These are phyloP conservation scores for Dryoscopus gambensis DNA, from an alignment of 2,113 vertebrate genomes.

Conservation along the genomic window DNA sequence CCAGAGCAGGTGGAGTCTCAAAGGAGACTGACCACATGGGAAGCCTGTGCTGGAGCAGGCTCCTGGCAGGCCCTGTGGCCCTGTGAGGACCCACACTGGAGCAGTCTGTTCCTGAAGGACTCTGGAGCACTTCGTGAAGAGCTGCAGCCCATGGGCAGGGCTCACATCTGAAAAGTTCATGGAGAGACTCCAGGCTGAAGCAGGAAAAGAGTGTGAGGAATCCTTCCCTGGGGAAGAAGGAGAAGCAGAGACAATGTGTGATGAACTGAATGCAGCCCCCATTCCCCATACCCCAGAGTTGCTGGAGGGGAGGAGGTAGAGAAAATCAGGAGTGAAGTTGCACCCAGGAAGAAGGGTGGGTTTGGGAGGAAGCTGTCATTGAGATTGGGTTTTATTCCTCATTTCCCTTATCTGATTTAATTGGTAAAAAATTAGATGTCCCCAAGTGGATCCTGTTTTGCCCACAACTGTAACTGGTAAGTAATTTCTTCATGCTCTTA, in stretches of 20 bases:
- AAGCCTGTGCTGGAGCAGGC: not conserved
- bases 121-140: not conserved
- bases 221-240: not conserved
- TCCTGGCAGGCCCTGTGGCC: not conserved
- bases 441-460: not conserved
- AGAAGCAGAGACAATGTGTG: not conserved
- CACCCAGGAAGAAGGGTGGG: not conserved
- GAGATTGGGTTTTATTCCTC: not conserved
- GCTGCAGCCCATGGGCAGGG: not conserved
- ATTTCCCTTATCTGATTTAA: not conserved
- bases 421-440: not conserved
- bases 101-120: not conserved
- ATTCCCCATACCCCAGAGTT: fast-evolving
- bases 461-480: not conserved
- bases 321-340: not conserved
- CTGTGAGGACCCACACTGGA: not conserved
- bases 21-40: not conserved
- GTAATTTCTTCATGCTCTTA: not conserved
- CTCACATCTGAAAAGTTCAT: not conserved
- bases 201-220: not conserved
- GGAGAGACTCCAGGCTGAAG: not conserved
- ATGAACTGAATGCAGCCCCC: not conserved
- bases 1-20: no score
- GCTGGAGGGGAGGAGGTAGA: not conserved
- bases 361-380: not conserved